Conservation (phyloP, 2,113 vertebrate genomes). For the Patagioenas fasciata region DNA sequence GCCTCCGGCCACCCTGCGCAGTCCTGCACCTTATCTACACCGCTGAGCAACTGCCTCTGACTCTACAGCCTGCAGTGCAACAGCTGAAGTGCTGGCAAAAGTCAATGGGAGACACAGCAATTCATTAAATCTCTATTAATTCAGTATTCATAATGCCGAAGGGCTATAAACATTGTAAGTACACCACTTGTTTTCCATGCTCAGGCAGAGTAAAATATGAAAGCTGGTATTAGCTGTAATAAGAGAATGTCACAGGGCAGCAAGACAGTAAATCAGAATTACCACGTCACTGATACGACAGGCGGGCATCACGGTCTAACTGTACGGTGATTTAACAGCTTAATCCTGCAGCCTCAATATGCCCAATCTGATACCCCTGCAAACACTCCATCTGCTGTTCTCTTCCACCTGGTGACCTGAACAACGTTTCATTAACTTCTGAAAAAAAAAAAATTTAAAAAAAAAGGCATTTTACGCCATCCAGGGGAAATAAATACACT, state of each 20-base stretch:
- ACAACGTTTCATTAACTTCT: background rate
- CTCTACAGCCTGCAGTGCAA: background rate
- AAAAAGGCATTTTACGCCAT: background rate
- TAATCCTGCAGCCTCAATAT: background rate
- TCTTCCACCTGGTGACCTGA: background rate
- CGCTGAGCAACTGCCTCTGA: background rate
- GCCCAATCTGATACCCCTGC: background rate
- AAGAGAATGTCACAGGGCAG: slow-evolving; percentile 20
- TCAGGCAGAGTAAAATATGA: background rate
- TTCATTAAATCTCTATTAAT: background rate
- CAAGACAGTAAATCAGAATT: background rate
- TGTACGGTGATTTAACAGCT: background rate
- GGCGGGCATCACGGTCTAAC: background rate
- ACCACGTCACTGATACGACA: background rate
- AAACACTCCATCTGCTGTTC: background rate
- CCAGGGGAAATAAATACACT: background rate
- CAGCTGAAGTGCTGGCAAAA: background rate
- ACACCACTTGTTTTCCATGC: background rate
- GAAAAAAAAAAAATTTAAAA: background rate
- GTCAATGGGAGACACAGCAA: background rate
- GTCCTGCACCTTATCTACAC: background rate
- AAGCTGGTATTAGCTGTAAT: slow-evolving; percentile 3
- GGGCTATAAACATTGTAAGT: background rate
- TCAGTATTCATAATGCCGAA: background rate
- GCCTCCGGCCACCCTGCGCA: background rate